phyloP scores from a whole-genome alignment of 2,888 invertebrate species.

The Gibbula magus region DNA sequence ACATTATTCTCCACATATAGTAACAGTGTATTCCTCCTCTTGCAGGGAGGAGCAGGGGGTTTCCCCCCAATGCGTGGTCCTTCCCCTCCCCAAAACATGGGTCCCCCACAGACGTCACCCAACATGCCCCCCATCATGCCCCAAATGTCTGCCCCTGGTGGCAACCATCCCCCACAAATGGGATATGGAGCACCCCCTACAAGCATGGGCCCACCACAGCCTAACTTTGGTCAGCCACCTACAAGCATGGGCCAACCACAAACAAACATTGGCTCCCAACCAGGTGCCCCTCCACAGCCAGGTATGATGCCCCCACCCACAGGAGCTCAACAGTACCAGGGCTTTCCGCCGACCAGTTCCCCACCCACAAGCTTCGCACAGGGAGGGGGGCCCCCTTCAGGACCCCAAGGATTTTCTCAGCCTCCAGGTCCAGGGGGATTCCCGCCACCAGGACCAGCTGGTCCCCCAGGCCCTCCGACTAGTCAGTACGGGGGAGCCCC shows the following conservation, averaged over 20 bases:
- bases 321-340: slow-evolving; percentile 15
- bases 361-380: slow-evolving; percentile 26
- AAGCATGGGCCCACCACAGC: neutral
- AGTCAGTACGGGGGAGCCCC: slow-evolving; percentile 27
- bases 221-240: slow-evolving; percentile 23
- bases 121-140: slow-evolving; percentile 21
- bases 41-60: slow-evolving; percentile 2
- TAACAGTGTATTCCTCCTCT: neutral
- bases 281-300: slow-evolving; percentile 32
- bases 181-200: slow-evolving; percentile 29
- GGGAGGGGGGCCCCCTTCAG: slow-evolving; percentile 14
- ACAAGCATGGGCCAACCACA: slow-evolving; percentile 28
- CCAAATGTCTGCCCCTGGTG: slow-evolving; percentile 33
- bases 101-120: slow-evolving; percentile 23
- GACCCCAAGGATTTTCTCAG: slow-evolving; percentile 24
- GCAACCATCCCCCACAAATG: slow-evolving; percentile 36
- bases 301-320: slow-evolving; percentile 29
- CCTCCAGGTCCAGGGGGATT: slow-evolving; percentile 20
- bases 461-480: slow-evolving; percentile 35
- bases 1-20: too few species aligned
- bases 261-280: neutral
- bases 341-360: slow-evolving; percentile 5
- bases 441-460: slow-evolving; percentile 30
- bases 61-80: slow-evolving; percentile 14
- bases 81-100: slow-evolving; percentile 12